Conservation (phyloP, 2,113 vertebrate species). For the Alouatta palliata region DNA sequence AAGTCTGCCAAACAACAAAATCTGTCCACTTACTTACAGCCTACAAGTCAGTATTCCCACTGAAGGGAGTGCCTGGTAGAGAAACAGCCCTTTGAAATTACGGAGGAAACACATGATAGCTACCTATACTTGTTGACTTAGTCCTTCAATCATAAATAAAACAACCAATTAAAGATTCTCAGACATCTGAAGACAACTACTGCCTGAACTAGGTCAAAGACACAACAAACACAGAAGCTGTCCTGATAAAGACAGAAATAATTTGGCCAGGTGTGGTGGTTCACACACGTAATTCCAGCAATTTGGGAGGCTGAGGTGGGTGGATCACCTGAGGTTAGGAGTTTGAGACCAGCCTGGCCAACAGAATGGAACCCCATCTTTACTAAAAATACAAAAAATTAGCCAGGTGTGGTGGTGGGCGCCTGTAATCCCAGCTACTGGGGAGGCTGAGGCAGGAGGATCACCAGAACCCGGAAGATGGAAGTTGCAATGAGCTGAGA, state of each 20-base stretch:
- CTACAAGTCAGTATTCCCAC: not conserved
- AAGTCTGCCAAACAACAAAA: not conserved
- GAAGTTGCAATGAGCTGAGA: too few species aligned
- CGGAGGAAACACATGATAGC: not conserved
- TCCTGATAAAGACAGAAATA: not conserved
- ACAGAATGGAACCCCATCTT: too few species aligned
- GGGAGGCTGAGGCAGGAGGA: too few species aligned
- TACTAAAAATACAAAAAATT: too few species aligned
- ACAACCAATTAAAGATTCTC: not conserved
- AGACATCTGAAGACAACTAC: not conserved
- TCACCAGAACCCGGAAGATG: too few species aligned
- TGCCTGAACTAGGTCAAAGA: conserved; percentile 12
- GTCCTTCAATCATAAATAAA: not conserved
- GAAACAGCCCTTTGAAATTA: not conserved
- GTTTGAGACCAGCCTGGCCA: too few species aligned
- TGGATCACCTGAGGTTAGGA: too few species aligned
- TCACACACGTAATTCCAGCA: too few species aligned
- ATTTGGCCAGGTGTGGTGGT: not conserved
- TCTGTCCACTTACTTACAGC: not conserved
- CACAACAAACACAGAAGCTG: not conserved
- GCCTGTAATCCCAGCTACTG: too few species aligned
- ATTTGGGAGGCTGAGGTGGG: too few species aligned
- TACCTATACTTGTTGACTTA: not conserved
- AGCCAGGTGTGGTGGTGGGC: too few species aligned
- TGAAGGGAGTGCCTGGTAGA: not conserved